Base-by-base conservation (phyloP, 2,888 invertebrate species). In the Onthophagus sagittarius region DNA sequence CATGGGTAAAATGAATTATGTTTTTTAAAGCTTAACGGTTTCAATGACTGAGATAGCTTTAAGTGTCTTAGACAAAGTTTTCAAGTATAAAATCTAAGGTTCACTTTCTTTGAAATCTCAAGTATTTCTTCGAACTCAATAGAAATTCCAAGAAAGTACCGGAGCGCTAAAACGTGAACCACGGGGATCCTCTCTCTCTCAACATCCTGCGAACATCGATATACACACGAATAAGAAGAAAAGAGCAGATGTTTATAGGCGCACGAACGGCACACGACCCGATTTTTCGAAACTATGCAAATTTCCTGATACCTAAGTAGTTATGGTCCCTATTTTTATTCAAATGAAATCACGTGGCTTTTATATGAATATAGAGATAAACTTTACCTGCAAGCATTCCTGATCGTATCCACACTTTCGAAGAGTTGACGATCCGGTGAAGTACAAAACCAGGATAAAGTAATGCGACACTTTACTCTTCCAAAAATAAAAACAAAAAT, bases 301-400 rank as follows among this genome's bases (percentile, higher is more conserved):
- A 67, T 67, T 32, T 23, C n/a, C 23, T 23, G 3, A 23, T 23
- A 23, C 15, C 15, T 7, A 13, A 15, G 6, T 7, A 63, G 39
- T 7, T 23, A 23, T 23, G 1, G 2, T 23, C 23, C 23, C 23
- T 23, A 23, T 23, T 23, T 23, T 23, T 53, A 53, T 53, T 53
- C 39, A 53, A 23, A 53, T 11, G 5, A 53, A 53, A 53, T 53
- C 39, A 53, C 39, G 39, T 4, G 39, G 4, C 39, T 23, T 23
- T 9, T 7, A 13, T 64, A 15, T 64, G 64, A 15, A 64, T 64
- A 14, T 13, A 64, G 1, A 64, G 15, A 15, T 64, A 64, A 67
- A 32, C 23, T 71, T 70, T 83, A 83, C 83, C 83, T 83, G 82
- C 79, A 77, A 82, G 80, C 83, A 83, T 83, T 83, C 83, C 83